Evolutionary conservation across 2,888 invertebrate genomes (phyloP).

Genomic region (Suillia variegata): DNA sequence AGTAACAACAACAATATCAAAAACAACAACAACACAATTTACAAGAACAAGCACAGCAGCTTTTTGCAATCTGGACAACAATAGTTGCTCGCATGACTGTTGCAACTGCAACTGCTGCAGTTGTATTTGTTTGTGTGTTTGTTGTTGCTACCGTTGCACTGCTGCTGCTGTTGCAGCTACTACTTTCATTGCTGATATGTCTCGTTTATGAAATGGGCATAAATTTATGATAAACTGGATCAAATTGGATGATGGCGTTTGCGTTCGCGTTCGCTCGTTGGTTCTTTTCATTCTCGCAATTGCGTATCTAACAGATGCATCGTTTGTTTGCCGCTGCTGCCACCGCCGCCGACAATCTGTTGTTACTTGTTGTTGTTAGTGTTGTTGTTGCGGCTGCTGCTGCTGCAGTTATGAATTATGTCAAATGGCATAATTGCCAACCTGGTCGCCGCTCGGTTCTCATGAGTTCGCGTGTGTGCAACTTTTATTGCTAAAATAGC

Average conservation of each 20-base stretch:
- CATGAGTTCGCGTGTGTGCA: slow-evolving; percentile 5
- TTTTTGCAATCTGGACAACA: slow-evolving; percentile 34
- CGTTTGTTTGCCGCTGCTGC: slow-evolving; percentile 21
- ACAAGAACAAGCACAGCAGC: neutral
- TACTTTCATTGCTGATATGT: slow-evolving; percentile 18
- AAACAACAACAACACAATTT: no score
- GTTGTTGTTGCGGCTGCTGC: slow-evolving; percentile 1
- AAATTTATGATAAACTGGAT: slow-evolving; percentile 44
- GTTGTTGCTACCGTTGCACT: slow-evolving; percentile 2
- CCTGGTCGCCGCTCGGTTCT: slow-evolving; percentile 25
- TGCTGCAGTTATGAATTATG: slow-evolving; percentile 51
- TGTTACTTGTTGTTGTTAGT: slow-evolving; percentile 1
- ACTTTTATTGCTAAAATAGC: slow-evolving; percentile 26
- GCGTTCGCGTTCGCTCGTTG: neutral
- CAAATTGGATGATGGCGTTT: no score
- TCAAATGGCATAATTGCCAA: slow-evolving; percentile 55
- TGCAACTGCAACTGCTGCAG: neutral
- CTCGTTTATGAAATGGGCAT: slow-evolving; percentile 47
- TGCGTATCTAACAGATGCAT: neutral
- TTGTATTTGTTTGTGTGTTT: no score
- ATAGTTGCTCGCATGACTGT: neutral
- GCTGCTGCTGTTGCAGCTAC: slow-evolving; percentile 3
- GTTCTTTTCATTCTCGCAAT: neutral
- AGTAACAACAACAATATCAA: neutral
- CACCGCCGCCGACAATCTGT: slow-evolving; percentile 36